phyloP scores from a whole-genome alignment of 1,140 invertebrate genomes.

The Ostrea edulis region DNA sequence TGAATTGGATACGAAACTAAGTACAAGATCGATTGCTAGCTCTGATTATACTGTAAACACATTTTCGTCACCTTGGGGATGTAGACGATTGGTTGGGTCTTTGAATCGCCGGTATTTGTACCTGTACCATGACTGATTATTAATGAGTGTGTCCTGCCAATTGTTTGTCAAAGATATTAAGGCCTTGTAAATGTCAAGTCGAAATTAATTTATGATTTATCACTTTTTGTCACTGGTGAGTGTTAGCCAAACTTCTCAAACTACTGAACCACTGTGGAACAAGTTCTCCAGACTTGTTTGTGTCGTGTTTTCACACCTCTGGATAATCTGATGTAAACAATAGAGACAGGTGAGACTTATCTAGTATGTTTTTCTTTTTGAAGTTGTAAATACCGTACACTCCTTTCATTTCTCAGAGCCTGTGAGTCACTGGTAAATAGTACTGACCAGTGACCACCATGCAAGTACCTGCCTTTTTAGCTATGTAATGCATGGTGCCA shows the following conservation, averaged over 20 bases:
- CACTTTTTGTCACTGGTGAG: slow-evolving; percentile 21
- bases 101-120: slow-evolving; percentile 43
- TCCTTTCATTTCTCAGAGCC: background rate
- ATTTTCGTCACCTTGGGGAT: slow-evolving; percentile 51
- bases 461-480: background rate
- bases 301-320: slow-evolving; percentile 15
- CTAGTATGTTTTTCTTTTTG: background rate
- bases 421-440: background rate
- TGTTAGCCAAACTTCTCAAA: slow-evolving; percentile 20
- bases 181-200: slow-evolving; percentile 13
- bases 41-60: slow-evolving; percentile 43
- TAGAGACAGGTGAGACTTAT: slow-evolving; percentile 4
- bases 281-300: slow-evolving; percentile 10
- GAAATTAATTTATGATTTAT: slow-evolving; percentile 24
- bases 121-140: slow-evolving; percentile 11
- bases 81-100: slow-evolving; percentile 44
- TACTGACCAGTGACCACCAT: background rate
- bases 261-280: background rate
- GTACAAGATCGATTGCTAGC: background rate
- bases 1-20: background rate
- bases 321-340: slow-evolving; percentile 21
- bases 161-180: slow-evolving; percentile 40
- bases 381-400: background rate
- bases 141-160: slow-evolving; percentile 36
- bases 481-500: background rate